These are phyloP conservation scores for Cottoperca gobio DNA, from an alignment of 2,797 vertebrate genomes.

Conservation along the genomic window DNA sequence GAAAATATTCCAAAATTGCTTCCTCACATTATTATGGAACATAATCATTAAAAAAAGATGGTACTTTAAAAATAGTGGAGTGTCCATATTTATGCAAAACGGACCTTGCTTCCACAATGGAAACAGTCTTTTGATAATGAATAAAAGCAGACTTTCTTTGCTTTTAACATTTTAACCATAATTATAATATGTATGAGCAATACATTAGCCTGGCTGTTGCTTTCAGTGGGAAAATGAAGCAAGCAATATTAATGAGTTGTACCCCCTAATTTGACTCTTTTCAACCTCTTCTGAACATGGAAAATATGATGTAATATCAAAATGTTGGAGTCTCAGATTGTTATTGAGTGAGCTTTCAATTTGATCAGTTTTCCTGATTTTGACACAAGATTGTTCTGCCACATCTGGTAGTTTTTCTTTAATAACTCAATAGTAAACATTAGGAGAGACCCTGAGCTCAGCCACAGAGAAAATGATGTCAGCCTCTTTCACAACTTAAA, in stretches of 20 bases:
- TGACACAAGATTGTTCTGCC: conserved; percentile 34
- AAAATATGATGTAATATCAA: conserved; percentile 48
- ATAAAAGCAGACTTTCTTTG: conserved; percentile 27
- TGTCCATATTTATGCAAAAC: conserved; percentile 38
- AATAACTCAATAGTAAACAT: conserved; percentile 46
- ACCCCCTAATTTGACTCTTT: not conserved
- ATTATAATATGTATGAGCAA: conserved; percentile 38
- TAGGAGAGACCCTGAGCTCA: conserved; percentile 23
- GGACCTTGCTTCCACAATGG: conserved; percentile 32
- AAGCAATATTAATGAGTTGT: not conserved
- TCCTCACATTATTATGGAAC: conserved; percentile 30
- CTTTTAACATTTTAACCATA: conserved; percentile 23
- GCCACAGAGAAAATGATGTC: conserved; percentile 42
- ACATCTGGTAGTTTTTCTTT: conserved; percentile 46
- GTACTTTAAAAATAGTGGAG: conserved; percentile 20
- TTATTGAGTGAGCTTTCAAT: conserved; percentile 39
- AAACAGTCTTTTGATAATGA: conserved; percentile 40
- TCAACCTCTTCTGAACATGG: conserved; percentile 32
- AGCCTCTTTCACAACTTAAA: conserved; percentile 32
- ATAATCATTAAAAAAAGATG: conserved; percentile 37
- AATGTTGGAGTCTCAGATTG: conserved; percentile 39
- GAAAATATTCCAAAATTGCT: conserved; percentile 28
- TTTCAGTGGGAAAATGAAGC: conserved; percentile 35
- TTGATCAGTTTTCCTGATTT: conserved; percentile 41
- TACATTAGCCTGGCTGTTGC: conserved; percentile 29